Conservation (phyloP, 2,797 vertebrate genomes). For the Scomberomorus guttatus region DNA sequence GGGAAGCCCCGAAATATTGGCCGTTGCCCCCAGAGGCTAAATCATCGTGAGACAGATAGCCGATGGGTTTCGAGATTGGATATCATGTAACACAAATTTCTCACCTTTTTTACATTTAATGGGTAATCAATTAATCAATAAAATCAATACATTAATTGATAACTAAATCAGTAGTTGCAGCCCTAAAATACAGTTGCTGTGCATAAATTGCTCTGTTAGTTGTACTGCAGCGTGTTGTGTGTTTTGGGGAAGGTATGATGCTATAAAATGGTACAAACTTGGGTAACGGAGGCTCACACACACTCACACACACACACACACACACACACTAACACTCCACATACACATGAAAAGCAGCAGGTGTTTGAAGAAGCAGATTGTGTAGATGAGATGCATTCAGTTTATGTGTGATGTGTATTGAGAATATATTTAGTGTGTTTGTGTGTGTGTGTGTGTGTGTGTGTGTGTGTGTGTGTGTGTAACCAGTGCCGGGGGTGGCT, state of each 20-base stretch:
- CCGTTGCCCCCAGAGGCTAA: too few relatives aligned
- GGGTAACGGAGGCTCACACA: neutral
- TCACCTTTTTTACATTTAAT: too few relatives aligned
- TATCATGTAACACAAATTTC: too few relatives aligned
- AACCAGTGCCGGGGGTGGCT: slow-evolving; percentile 28
- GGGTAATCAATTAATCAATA: too few relatives aligned
- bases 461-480: slow-evolving; percentile 30
- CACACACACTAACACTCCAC: too few relatives aligned
- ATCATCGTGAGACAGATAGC: neutral
- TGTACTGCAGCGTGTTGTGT: neutral
- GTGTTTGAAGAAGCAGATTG: slow-evolving; percentile 12
- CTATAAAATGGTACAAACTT: slow-evolving; percentile 16
- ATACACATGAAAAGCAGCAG: neutral
- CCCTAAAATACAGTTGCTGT: neutral
- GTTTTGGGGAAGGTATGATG: slow-evolving; percentile 3
- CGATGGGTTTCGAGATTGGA: too few relatives aligned
- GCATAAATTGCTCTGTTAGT: neutral
- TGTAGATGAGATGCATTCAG: slow-evolving; percentile 15
- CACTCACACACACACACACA: neutral
- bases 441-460: neutral
- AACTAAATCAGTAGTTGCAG: neutral
- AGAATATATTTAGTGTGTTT: slow-evolving; percentile 5
- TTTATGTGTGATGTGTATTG: slow-evolving; percentile 21
- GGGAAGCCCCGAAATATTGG: too few relatives aligned
- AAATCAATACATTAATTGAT: neutral